Percentiles rank a stretch among this genome's conserved stretches.
Conservation (phyloP, 2,888 invertebrate species). For the Drosophila phalerata region DNA sequence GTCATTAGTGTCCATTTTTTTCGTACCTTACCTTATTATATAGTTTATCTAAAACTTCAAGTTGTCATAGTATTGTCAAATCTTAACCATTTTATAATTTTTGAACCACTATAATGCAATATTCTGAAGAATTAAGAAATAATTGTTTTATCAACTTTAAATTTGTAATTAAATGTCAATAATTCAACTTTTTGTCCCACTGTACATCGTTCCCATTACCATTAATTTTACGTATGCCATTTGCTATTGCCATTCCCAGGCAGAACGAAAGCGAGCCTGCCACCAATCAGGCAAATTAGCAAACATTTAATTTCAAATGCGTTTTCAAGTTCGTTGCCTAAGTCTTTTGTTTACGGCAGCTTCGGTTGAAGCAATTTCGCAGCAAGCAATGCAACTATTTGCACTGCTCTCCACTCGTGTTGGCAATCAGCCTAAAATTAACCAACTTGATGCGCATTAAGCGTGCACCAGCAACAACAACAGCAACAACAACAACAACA, state of each 20-base stretch:
- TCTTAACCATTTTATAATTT: too few relatives aligned
- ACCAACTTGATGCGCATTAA: conserved; percentile 70
- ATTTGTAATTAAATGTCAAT: not conserved
- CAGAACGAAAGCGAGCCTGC: conserved; percentile 49
- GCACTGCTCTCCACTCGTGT: conserved; percentile 61
- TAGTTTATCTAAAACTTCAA: too few relatives aligned
- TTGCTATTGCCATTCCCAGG: conserved; percentile 15
- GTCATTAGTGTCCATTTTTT: too few relatives aligned
- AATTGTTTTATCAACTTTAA: not conserved
- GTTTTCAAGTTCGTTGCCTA: conserved; percentile 71
- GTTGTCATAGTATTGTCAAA: too few relatives aligned
- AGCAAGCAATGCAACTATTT: conserved; percentile 45
- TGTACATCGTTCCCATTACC: not conserved
- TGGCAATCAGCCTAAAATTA: conserved; percentile 76
- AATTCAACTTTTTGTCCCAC: not conserved
- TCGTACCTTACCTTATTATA: too few relatives aligned
- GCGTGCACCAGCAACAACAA: conserved; percentile 39
- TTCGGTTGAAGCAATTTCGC: conserved; percentile 36
- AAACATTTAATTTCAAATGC: conserved; percentile 76
- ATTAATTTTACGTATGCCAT: conserved; percentile 16
- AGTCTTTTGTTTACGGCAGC: conserved; percentile 62
- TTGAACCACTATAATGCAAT: too few relatives aligned
- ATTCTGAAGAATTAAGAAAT: not conserved
- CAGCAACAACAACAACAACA: conserved; percentile 3
- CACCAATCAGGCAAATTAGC: conserved; percentile 76